phyloP scores from a whole-genome alignment of 30 jellyfish, hydroid and myxozoan genomes.

The Chrysaora quinquecirrha region DNA sequence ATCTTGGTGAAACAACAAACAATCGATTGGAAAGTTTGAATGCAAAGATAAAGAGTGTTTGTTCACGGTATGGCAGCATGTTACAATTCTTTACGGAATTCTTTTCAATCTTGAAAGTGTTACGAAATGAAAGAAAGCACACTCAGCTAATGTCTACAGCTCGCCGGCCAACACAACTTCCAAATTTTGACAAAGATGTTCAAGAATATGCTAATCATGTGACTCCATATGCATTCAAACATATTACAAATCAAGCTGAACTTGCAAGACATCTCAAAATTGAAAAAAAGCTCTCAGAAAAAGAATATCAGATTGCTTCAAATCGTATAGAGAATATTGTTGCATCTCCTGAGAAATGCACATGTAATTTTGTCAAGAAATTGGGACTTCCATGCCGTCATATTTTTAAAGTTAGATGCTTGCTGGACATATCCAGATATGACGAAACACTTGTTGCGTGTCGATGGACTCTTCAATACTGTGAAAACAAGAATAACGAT shows the following conservation, averaged over 20 bases:
- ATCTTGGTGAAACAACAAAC: conserved; percentile 62
- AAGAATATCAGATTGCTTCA: neutral
- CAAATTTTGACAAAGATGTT: neutral
- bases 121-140: conserved; percentile 55
- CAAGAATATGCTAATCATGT: conserved; percentile 12
- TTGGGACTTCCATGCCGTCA: conserved; percentile 36
- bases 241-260: conserved; percentile 23
- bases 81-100: conserved; percentile 46
- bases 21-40: conserved; percentile 56
- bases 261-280: conserved; percentile 8
- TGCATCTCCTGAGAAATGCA: conserved; percentile 26
- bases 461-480: conserved; percentile 56
- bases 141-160: conserved; percentile 36
- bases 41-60: conserved; percentile 40
- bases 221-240: conserved; percentile 48
- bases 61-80: conserved; percentile 30
- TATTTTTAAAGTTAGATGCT: conserved; percentile 12
- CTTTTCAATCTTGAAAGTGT: conserved; percentile 23
- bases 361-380: conserved; percentile 23
- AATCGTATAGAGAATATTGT: neutral
- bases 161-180: conserved; percentile 44
- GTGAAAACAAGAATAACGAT: neutral
- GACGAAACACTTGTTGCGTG: conserved; percentile 42
- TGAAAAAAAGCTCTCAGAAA: neutral
- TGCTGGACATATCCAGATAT: conserved; percentile 6